phyloP scores from a whole-genome alignment of 1,140 invertebrate species.

The Vanessa tameamea region DNA sequence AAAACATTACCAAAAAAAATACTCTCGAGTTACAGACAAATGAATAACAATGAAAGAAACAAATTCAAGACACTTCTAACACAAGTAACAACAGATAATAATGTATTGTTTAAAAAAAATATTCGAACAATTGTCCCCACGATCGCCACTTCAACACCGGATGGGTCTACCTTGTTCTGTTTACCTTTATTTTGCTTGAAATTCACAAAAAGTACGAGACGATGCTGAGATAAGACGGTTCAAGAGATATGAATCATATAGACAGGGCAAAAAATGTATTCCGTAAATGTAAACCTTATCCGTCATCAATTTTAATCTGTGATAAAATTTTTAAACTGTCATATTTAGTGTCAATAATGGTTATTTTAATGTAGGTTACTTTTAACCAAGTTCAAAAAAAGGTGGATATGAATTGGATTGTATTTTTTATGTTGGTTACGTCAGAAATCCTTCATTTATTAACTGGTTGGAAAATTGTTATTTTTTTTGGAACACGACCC shows the following conservation, averaged over 20 bases:
- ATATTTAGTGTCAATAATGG: background rate
- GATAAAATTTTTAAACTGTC: background rate
- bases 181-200: conserved; percentile 64
- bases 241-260: conserved; percentile 47
- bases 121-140: conserved; percentile 22
- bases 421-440: too few relatives aligned
- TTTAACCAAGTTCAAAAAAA: too few relatives aligned
- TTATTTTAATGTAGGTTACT: too few relatives aligned
- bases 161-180: conserved; percentile 58
- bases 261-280: conserved; percentile 24
- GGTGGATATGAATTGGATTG: too few relatives aligned
- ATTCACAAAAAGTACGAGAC: conserved; percentile 54
- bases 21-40: background rate
- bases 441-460: too few relatives aligned
- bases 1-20: background rate
- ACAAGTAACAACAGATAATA: conserved; percentile 18
- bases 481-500: too few relatives aligned
- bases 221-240: conserved; percentile 37
- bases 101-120: conserved; percentile 24
- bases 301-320: conserved; percentile 7
- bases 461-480: too few relatives aligned
- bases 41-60: background rate
- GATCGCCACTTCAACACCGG: conserved; percentile 54
- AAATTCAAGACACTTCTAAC: background rate
- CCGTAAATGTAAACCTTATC: background rate